Conservation (phyloP, 2,113 vertebrate species). For the Fukomys damarensis region DNA sequence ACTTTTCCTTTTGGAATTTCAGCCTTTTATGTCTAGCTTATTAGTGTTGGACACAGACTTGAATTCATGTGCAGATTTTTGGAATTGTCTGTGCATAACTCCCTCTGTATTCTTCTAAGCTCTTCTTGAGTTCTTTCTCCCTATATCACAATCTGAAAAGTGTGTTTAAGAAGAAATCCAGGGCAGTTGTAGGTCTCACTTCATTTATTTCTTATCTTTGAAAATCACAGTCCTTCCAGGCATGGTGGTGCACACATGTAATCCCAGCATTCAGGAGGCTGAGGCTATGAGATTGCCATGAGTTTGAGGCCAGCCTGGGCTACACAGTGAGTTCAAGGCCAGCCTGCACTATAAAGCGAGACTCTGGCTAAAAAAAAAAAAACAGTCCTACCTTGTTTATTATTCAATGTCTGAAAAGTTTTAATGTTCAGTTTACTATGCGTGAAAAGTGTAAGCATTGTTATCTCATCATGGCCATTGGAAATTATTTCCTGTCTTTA, state of each 20-base stretch:
- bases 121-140: neutral
- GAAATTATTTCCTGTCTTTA: slow-evolving; percentile 28
- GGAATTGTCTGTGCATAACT: neutral
- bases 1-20: neutral
- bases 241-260: no score
- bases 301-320: neutral
- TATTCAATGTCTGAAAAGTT: neutral
- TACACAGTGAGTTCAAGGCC: neutral
- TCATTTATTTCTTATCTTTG: neutral
- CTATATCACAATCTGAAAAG: neutral
- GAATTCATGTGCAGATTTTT: neutral
- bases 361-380: neutral
- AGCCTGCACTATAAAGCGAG: neutral
- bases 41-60: neutral
- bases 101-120: neutral
- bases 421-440: neutral
- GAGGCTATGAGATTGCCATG: no score
- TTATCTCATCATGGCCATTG: neutral
- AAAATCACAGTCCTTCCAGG: neutral
- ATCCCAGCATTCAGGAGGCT: neutral
- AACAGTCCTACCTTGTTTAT: neutral
- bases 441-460: neutral
- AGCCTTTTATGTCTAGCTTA: neutral
- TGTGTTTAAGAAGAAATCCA: neutral
- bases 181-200: neutral